Evolutionary conservation across 1,140 invertebrate genomes (phyloP).

Genomic region (Drosophila lacertosa): DNA sequence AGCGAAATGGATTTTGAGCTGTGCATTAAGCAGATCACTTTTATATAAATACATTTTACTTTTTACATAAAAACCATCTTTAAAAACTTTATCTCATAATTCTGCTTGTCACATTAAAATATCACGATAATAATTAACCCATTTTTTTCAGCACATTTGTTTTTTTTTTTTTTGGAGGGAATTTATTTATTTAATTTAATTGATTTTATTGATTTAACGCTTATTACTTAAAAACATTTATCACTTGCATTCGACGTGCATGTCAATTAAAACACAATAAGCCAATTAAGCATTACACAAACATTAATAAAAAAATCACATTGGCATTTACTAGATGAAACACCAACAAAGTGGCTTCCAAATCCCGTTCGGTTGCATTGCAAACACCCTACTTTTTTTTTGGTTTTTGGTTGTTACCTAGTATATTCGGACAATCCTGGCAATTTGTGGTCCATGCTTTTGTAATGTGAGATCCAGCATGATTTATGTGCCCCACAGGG

Average conservation of each 20-base stretch:
- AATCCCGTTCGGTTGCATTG: constrained; percentile 17
- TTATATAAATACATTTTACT: no score
- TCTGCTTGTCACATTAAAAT: no score
- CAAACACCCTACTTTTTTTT: no score
- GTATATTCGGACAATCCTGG: constrained; percentile 20
- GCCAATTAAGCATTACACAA: constrained; percentile 30
- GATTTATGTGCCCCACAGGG: constrained; percentile 42
- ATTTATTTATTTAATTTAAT: background rate
- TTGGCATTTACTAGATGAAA: constrained; percentile 3
- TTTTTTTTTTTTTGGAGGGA: no score
- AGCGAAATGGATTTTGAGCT: no score
- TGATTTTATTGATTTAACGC: constrained; percentile 22
- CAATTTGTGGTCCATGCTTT: constrained; percentile 37
- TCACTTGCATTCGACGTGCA: background rate
- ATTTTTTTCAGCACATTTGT: background rate
- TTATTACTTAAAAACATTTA: background rate
- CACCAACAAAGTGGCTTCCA: constrained; percentile 17
- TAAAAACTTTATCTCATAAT: no score
- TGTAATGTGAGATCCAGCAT: constrained; percentile 24
- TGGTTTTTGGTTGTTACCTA: constrained; percentile 22
- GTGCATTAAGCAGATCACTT: no score
- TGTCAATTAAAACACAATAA: constrained; percentile 31
- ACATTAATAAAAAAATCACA: constrained; percentile 7
- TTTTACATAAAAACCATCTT: no score
- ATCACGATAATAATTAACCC: background rate